Evolutionary conservation across 2,888 invertebrate species (phyloP).

Genomic region (Apodemia mormo): DNA sequence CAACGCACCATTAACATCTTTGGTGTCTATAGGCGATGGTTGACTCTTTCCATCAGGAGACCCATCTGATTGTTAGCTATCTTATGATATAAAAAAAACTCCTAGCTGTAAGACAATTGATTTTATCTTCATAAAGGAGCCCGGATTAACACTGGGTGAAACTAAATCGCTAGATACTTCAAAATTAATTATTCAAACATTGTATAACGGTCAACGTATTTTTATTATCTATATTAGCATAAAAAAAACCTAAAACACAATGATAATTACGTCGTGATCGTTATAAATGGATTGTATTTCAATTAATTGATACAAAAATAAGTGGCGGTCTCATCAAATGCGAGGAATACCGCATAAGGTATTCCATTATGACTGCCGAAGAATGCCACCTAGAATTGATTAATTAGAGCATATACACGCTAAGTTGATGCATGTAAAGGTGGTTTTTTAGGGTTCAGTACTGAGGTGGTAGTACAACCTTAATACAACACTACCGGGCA

Average conservation of each 20-base stretch:
- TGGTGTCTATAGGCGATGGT: no score
- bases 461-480: background rate
- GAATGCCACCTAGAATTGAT: conserved; percentile 3
- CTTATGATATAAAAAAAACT: no score
- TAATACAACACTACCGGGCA: no score
- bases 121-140: no score
- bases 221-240: conserved; percentile 1
- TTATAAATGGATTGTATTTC: conserved; percentile 10
- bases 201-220: background rate
- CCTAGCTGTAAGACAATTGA: no score
- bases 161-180: no score
- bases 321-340: background rate
- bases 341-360: no score
- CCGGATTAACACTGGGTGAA: background rate
- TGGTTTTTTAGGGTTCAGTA: background rate
- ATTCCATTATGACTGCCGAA: background rate
- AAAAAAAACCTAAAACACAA: background rate
- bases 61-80: no score
- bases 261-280: background rate
- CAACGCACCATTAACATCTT: no score
- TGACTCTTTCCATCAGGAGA: no score
- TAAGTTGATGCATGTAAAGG: background rate
- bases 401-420: conserved; percentile 1
- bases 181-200: no score
- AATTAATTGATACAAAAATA: conserved; percentile 11